Conservation (phyloP, 2,888 invertebrate species). For the Aromia moschata region DNA sequence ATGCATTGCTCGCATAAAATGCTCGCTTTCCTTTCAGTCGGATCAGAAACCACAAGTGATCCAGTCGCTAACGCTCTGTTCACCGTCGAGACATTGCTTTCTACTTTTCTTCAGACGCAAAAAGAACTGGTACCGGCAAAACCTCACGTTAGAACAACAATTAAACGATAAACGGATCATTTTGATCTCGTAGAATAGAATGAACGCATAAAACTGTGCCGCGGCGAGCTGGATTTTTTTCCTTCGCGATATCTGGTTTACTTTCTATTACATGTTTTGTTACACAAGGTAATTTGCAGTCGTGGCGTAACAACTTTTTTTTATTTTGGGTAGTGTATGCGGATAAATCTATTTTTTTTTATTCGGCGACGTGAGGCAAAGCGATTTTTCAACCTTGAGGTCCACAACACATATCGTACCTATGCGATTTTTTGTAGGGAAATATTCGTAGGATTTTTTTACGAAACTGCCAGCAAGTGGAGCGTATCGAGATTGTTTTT, state of each 20-base stretch:
- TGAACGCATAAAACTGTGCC: neutral
- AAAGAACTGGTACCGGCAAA: no score
- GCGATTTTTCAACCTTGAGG: neutral
- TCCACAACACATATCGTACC: neutral
- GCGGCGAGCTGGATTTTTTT: constrained; percentile 1
- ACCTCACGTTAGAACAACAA: neutral
- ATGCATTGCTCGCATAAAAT: no score
- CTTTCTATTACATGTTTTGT: constrained; percentile 18
- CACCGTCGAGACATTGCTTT: no score
- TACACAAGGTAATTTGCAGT: constrained; percentile 6
- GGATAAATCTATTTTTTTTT: neutral
- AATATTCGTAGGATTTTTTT: no score
- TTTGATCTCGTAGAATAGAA: constrained; percentile 7
- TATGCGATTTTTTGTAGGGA: neutral
- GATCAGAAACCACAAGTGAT: neutral
- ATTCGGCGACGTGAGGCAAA: neutral
- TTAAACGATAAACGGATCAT: constrained; percentile 9
- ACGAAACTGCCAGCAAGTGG: no score
- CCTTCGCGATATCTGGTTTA: neutral
- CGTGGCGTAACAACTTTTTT: constrained; percentile 13
- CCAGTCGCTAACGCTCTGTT: no score
- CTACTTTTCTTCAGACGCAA: no score
- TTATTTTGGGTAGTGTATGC: neutral
- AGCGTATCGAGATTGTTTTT: no score
- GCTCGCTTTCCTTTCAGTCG: neutral